Base-by-base conservation (phyloP, 2,113 vertebrate species). In the Pardalotus punctatus region DNA sequence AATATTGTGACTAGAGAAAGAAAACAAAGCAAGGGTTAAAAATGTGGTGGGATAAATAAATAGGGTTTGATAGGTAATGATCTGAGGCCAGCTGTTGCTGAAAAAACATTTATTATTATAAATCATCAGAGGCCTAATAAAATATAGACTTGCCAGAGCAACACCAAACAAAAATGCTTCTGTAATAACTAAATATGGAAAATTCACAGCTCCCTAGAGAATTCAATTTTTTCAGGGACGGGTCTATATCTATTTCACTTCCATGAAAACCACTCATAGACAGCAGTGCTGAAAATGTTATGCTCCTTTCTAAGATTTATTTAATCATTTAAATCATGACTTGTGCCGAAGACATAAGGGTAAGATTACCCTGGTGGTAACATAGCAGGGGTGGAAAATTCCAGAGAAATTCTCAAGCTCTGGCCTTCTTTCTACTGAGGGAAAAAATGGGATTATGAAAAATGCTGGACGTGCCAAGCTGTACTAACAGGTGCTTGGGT, bases 71-170 rank as follows among this genome's bases (percentile, higher is more conserved):
- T 91, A 91, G 80, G 86, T 77, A 93, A 96, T 81, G 88, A 93
- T 94, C 88, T 91, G 86, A 77, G 95, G 92, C 45, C 86, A 97
- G 96, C 81, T 96, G 92, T 31, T 96, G 81, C 91, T 94, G 80
- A 95, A 57, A 91, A 97, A 97, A 94, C 45, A 88, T 96, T 96
- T 95, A 94, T 97, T 96, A 90, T 95, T 94, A 88, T 94, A 94
- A 97, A 95, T 90, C 87, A 72, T 89, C 95, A 80, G 87, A 97
- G 65, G 42, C 58, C 79, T 88, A 65, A 61, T 20, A 93, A 94
- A 96, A 97, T 95, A 95, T 35, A 95, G 86, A 88, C 81, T 95
- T 93, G 82, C 36, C 70, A 93, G 79, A 94, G 86, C 56, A 88
- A 93, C 14, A 53, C 48, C 24, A 70, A 96, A 90, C 62, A 86